Evolutionary conservation across 2,113 vertebrate genomes (phyloP), one percentile per base, ranked within the genome.

Genomic region (Piprites chloris): DNA sequence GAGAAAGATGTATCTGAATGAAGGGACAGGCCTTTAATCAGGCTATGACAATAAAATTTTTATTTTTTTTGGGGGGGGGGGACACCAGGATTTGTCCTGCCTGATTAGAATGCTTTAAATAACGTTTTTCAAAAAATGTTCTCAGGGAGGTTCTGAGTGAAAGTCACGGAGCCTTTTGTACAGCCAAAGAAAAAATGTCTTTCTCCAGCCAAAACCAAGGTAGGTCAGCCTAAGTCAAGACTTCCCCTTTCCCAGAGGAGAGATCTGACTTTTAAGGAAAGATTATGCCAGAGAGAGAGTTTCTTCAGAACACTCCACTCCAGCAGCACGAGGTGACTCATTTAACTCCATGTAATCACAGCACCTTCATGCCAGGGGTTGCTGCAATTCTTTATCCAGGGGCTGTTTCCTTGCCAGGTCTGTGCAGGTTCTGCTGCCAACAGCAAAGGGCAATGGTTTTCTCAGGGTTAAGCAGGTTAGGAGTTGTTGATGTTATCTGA

Each of bases 161-260:
- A 94, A 96, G 82, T 74, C 90, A 52, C 2, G 3, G 72, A 18
- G 76, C 42, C 42, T 89, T 91, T 89, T 75, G 62, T 75, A 28
- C 75, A 96, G 95, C 75, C 82, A 77, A 58, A 59, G 55, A 56
- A 88, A 93, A 93, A 93, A 93, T 30, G 19, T 32, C 42, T 24
- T 80, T 86, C 83, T 75, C 42, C 47, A 88, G 90, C 92, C 95
- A 96, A 95, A 74, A 94, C 2, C 73, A 9, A 96, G 79, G 90
- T 77, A 77, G 87, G 88, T 88, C 82, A 95, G 52, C 27, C 52
- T 46, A 44, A 95, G 92, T 75, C 85, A 93, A 74, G 78, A 88
- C 61, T 94, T 95, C 82, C 87, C 63, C 65, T 96, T 96, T 97
- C 96, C 90, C 95, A 97, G 90, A 95, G 79, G 95, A 96, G 96